Evolutionary conservation across 2,888 invertebrate genomes (phyloP).

Genomic region (Drosophila subquinaria): DNA sequence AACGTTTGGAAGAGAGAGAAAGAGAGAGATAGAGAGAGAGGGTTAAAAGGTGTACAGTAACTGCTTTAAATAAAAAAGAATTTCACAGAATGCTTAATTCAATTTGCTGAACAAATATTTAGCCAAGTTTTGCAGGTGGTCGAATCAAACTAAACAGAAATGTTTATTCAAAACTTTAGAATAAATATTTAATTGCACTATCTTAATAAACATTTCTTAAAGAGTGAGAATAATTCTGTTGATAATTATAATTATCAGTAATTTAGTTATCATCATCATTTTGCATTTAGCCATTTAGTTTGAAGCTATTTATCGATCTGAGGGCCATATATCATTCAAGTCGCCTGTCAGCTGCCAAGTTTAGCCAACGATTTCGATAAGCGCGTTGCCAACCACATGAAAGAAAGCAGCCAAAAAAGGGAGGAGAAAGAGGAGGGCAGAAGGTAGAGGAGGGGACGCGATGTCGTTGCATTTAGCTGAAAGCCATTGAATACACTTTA

Average conservation of each 20-base stretch:
- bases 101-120: conserved; percentile 52
- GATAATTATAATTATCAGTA: not conserved
- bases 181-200: not conserved
- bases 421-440: not conserved
- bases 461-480: conserved; percentile 46
- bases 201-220: not conserved
- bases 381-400: conserved; percentile 36
- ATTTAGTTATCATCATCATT: not conserved
- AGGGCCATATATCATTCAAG: conserved; percentile 29
- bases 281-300: conserved; percentile 4
- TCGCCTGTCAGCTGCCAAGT: conserved; percentile 39
- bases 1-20: not conserved
- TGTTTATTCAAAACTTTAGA: not conserved
- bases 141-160: not conserved
- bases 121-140: not conserved
- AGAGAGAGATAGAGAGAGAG: not conserved
- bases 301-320: conserved; percentile 22
- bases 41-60: not conserved
- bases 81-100: conserved; percentile 48
- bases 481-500: conserved; percentile 69
- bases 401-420: conserved; percentile 12
- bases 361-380: conserved; percentile 25
- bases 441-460: not conserved
- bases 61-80: conserved; percentile 8
- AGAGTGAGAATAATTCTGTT: not conserved